These are phyloP conservation scores for Mungos mungo DNA, from an alignment of 2,113 vertebrate species.

Conservation along the genomic window DNA sequence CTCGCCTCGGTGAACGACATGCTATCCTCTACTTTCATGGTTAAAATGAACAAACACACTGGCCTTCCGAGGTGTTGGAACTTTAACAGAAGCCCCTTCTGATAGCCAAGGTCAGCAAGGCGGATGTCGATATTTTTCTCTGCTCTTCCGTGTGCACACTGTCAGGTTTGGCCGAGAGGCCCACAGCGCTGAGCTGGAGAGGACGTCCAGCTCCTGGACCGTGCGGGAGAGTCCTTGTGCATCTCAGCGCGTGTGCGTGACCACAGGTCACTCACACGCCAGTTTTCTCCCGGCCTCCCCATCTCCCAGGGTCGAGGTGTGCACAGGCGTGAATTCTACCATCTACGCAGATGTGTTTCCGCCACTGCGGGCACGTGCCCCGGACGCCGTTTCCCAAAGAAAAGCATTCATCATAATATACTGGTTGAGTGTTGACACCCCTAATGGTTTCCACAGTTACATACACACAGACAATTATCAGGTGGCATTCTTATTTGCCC, in stretches of 20 bases:
- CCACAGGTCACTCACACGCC: not conserved
- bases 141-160: rapidly evolving
- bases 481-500: conserved; percentile 60
- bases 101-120: not conserved
- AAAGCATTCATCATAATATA: not conserved
- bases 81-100: not conserved
- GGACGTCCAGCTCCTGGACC: rapidly evolving
- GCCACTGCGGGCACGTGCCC: rapidly evolving
- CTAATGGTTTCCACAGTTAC: conserved; percentile 70
- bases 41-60: not conserved
- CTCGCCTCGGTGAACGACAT: not conserved
- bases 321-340: rapidly evolving
- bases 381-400: conserved; percentile 43
- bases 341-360: rapidly evolving
- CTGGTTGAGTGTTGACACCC: conserved; percentile 36
- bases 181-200: not conserved
- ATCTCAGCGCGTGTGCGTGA: rapidly evolving
- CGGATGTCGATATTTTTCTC: rapidly evolving
- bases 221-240: rapidly evolving
- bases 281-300: rapidly evolving
- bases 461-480: conserved; percentile 37
- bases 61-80: not conserved
- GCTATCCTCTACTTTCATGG: not conserved
- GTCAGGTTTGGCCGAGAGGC: not conserved
- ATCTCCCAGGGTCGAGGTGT: rapidly evolving